Evolutionary conservation across 2,113 vertebrate genomes (phyloP).

Genomic region (Monarcha castaneiventris): DNA sequence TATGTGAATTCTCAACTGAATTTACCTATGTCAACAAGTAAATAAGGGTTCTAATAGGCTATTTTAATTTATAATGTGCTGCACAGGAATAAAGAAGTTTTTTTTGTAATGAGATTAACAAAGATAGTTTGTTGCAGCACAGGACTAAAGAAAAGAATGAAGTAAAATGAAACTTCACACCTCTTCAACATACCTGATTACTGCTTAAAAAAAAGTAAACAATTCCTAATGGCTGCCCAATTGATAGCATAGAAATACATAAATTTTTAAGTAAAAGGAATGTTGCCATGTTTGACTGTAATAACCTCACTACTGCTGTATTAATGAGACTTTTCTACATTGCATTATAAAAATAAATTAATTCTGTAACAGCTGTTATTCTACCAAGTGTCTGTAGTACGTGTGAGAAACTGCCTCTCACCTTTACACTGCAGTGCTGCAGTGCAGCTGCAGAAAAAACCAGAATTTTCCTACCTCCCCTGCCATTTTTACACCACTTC

Average conservation of each 20-base stretch:
- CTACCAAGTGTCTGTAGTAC: neutral
- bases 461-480: neutral
- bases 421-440: neutral
- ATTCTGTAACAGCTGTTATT: neutral
- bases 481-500: neutral
- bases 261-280: neutral
- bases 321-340: neutral
- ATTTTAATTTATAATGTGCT: neutral
- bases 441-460: neutral
- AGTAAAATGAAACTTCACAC: neutral
- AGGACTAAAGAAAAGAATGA: neutral
- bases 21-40: neutral
- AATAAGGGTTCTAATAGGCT: neutral
- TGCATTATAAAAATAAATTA: neutral
- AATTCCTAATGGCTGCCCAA: neutral
- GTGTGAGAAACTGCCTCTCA: neutral
- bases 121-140: neutral
- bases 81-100: neutral
- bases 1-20: neutral
- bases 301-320: neutral
- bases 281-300: neutral
- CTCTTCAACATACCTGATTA: neutral
- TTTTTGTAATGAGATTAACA: neutral
- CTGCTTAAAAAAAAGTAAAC: neutral
- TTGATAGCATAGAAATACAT: neutral